Conservation (phyloP, 2,888 invertebrate genomes). For the Mesochorus sp. region DNA sequence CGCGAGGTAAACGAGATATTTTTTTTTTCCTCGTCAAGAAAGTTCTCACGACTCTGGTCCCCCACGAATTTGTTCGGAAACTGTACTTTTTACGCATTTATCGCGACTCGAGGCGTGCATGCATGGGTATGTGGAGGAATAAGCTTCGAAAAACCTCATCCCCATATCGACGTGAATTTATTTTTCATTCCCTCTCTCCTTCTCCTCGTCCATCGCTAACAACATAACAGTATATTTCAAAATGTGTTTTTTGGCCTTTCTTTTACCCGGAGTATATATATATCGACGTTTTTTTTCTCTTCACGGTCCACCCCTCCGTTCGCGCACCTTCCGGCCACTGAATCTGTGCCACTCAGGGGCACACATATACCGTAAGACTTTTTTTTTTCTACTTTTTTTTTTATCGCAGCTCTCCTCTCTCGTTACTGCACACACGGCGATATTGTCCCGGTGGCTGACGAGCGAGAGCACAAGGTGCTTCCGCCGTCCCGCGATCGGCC, state of each 20-base stretch:
- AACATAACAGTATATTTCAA: slow-evolving; percentile 77
- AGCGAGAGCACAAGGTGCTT: slow-evolving; percentile 76
- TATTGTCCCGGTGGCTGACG: slow-evolving; percentile 50
- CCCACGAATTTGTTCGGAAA: slow-evolving; percentile 64
- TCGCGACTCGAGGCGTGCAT: slow-evolving; percentile 16
- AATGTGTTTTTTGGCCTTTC: slow-evolving; percentile 73
- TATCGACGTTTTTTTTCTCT: slow-evolving; percentile 63
- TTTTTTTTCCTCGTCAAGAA: slow-evolving; percentile 25
- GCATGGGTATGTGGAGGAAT: too few species aligned
- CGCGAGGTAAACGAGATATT: slow-evolving; percentile 41
- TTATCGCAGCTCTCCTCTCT: slow-evolving; percentile 59
- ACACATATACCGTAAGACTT: slow-evolving; percentile 77
- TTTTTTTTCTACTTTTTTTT: slow-evolving; percentile 61
- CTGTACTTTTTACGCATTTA: slow-evolving; percentile 34
- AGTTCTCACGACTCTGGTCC: slow-evolving; percentile 71
- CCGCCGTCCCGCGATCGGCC: slow-evolving; percentile 71
- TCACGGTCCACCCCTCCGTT: slow-evolving; percentile 67
- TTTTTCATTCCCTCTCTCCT: slow-evolving; percentile 24
- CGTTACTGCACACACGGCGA: slow-evolving; percentile 33
- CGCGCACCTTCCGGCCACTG: slow-evolving; percentile 66
- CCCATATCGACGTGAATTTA: slow-evolving; percentile 35
- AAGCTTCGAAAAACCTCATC: slow-evolving; percentile 49
- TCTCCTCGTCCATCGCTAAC: slow-evolving; percentile 61
- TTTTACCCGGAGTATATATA: slow-evolving; percentile 40
- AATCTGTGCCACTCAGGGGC: slow-evolving; percentile 79